A percentile compares a stretch with the other conserved stretches of the same genome.
Evolutionary conservation across 2,888 invertebrate genomes (phyloP).

Genomic region (Drosophila merina): DNA sequence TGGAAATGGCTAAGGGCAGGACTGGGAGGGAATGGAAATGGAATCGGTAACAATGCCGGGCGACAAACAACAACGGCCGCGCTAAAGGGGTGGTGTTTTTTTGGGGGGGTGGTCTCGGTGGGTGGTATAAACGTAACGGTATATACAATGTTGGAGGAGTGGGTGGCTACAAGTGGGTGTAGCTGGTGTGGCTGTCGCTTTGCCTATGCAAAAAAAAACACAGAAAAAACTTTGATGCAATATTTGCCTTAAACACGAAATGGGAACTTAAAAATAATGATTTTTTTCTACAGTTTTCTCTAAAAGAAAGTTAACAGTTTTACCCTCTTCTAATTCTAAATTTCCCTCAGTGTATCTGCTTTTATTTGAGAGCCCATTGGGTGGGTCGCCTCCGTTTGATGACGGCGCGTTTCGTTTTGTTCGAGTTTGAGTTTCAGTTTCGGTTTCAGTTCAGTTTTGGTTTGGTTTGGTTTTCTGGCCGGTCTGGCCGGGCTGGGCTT

Average conservation of each 20-base stretch:
- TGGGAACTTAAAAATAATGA: too few species aligned
- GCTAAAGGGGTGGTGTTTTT: neutral
- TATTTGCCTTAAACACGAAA: too few species aligned
- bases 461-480: constrained; percentile 5
- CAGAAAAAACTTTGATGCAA: too few species aligned
- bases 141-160: constrained; percentile 8
- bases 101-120: neutral
- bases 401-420: constrained; percentile 22
- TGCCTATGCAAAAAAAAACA: constrained; percentile 2
- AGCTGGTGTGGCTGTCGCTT: neutral
- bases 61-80: constrained; percentile 12
- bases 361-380: neutral
- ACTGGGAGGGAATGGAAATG: constrained; percentile 1
- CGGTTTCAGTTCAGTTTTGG: constrained; percentile 12
- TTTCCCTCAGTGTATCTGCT: neutral
- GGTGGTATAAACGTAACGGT: constrained; percentile 5
- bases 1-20: neutral
- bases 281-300: neutral
- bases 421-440: constrained; percentile 3
- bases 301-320: neutral
- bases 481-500: constrained; percentile 7
- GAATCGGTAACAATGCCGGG: constrained; percentile 11
- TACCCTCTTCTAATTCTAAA: neutral
- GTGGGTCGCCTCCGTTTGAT: constrained; percentile 43
- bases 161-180: neutral